These are phyloP conservation scores for Etheostoma spectabile DNA, from an alignment of 2,113 vertebrate genomes.

Conservation along the genomic window DNA sequence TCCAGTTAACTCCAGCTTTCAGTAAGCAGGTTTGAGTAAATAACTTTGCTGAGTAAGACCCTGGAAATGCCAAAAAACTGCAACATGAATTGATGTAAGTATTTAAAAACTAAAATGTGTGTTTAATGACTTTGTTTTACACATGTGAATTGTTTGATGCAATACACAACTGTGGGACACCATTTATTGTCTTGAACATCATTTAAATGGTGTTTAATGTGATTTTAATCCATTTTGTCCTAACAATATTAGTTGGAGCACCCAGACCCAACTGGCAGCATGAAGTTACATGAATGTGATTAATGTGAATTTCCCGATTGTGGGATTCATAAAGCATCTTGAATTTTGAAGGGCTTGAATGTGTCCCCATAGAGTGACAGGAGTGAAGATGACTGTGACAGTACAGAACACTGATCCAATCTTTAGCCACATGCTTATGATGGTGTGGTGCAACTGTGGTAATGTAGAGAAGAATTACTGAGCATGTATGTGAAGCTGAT, in stretches of 20 bases:
- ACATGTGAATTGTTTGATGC: background rate
- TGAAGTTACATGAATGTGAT: background rate
- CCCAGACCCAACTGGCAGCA: background rate
- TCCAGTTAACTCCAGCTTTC: background rate
- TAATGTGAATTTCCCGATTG: too few relatives aligned
- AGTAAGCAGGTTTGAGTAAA: background rate
- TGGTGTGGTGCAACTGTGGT: background rate
- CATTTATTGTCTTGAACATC: background rate
- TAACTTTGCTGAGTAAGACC: conserved; percentile 3
- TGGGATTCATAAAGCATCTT: too few relatives aligned
- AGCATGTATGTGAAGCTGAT: conserved; percentile 2
- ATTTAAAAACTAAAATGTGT: conserved; percentile 9
- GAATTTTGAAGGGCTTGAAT: background rate
- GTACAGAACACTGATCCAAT: background rate
- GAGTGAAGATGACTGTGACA: background rate
- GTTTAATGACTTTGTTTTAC: background rate
- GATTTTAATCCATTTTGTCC: background rate
- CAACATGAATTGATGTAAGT: conserved; percentile 27
- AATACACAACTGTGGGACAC: background rate
- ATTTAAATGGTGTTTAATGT: background rate
- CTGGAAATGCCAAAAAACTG: background rate
- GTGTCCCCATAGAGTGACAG: background rate
- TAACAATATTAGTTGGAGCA: background rate
- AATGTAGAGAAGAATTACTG: background rate
- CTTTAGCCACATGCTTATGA: background rate